Conservation (phyloP, 2,797 vertebrate genomes). For the Muscicapa striata region DNA sequence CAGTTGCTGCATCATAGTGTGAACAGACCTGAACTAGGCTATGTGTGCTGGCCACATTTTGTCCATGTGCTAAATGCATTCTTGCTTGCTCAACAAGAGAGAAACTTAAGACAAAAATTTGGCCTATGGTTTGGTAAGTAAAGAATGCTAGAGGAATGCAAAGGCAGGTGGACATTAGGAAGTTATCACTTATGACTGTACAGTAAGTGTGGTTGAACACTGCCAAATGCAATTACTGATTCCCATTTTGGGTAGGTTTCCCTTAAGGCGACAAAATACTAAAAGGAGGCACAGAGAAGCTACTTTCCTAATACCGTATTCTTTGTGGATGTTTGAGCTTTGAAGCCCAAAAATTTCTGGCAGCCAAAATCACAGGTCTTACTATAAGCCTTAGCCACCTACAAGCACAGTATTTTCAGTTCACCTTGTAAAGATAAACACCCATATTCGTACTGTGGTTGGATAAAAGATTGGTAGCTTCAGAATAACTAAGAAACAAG, state of each 20-base stretch:
- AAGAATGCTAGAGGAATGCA: not conserved
- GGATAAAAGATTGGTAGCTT: not conserved
- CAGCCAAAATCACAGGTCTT: not conserved
- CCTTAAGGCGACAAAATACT: not conserved
- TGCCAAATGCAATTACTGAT: not conserved
- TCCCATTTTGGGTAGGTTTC: not conserved
- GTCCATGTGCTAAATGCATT: not conserved
- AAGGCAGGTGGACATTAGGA: not conserved
- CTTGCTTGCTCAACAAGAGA: not conserved
- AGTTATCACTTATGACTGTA: not conserved
- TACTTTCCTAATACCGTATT: not conserved
- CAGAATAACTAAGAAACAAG: not conserved
- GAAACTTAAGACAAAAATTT: not conserved
- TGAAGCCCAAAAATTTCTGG: not conserved
- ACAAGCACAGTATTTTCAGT: not conserved
- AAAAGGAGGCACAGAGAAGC: not conserved
- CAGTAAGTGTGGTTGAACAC: not conserved
- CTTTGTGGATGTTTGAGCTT: not conserved
- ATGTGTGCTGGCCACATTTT: fast-evolving
- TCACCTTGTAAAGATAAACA: not conserved
- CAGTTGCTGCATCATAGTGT: not conserved
- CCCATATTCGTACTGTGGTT: not conserved
- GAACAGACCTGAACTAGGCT: not conserved
- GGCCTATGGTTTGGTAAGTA: not conserved
- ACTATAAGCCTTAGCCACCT: not conserved